A percentile compares a stretch with the other conserved stretches of the same genome.
These are phyloP conservation scores for Drosophila nr. perissopoda DNA, from an alignment of 2,888 invertebrate genomes.

Conservation along the genomic window DNA sequence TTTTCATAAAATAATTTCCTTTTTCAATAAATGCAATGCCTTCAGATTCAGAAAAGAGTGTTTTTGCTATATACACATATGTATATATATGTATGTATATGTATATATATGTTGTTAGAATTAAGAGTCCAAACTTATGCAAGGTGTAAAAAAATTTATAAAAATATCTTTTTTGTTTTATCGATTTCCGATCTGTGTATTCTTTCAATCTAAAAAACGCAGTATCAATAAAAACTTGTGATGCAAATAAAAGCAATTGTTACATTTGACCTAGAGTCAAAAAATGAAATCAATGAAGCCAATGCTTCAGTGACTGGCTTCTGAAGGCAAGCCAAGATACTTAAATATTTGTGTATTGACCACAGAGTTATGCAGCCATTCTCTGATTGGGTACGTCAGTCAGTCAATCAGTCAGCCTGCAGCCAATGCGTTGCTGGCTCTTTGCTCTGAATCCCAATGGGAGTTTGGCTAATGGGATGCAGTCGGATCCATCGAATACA, in stretches of 20 bases:
- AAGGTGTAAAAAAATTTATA: not conserved
- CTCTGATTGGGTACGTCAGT: not conserved
- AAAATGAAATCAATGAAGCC: not conserved
- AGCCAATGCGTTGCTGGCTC: not conserved
- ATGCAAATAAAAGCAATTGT: constrained; percentile 3
- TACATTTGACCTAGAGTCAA: not conserved
- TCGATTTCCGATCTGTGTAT: not conserved
- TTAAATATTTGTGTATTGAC: not conserved
- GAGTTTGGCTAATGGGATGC: constrained; percentile 7
- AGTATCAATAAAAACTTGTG: constrained; percentile 4
- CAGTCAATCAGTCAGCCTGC: constrained; percentile 2
- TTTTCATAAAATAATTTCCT: not conserved
- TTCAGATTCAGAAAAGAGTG: not conserved
- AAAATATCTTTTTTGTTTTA: not conserved
- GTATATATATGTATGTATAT: not conserved
- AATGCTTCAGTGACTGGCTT: not conserved
- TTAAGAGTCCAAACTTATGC: not conserved
- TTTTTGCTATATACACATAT: not conserved
- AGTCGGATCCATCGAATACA: constrained; percentile 57
- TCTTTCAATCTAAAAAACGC: not conserved
- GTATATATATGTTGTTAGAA: no score
- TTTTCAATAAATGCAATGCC: not conserved
- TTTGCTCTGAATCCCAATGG: not conserved
- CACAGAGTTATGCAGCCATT: constrained; percentile 7
- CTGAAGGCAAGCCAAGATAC: not conserved